A percentile compares a stretch with the other conserved stretches of the same genome.
Evolutionary conservation across 2,888 invertebrate species (phyloP).

Genomic region (Xestoiulus laeticollis): DNA sequence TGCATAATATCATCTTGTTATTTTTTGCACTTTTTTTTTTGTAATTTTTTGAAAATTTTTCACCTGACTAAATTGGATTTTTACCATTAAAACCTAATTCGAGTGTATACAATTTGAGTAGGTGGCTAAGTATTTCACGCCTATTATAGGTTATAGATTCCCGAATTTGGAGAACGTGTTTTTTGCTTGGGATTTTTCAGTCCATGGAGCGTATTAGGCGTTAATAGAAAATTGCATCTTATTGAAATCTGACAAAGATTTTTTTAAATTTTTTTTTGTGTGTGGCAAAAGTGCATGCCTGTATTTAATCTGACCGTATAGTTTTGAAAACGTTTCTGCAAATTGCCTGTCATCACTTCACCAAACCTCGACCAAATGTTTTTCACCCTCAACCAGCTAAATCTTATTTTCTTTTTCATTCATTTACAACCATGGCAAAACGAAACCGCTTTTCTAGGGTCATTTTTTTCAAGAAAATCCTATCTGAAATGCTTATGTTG

Average conservation of each 20-base stretch:
- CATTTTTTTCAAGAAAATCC: neutral
- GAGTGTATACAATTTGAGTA: slow-evolving; percentile 23
- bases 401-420: slow-evolving; percentile 48
- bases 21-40: no score
- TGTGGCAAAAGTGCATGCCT: neutral
- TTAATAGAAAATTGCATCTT: slow-evolving; percentile 19
- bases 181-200: neutral
- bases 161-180: neutral
- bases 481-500: slow-evolving; percentile 45
- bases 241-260: neutral
- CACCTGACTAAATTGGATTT: neutral
- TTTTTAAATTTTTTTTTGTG: neutral
- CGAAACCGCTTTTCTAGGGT: slow-evolving; percentile 15
- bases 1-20: neutral
- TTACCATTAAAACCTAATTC: slow-evolving; percentile 30
- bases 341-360: slow-evolving; percentile 48
- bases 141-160: slow-evolving; percentile 43
- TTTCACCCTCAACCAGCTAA: slow-evolving; percentile 31
- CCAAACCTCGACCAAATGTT: slow-evolving; percentile 48
- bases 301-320: slow-evolving; percentile 36
- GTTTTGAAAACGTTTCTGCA: slow-evolving; percentile 42
- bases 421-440: neutral
- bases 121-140: slow-evolving; percentile 48
- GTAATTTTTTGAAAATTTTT: neutral
- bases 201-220: neutral